Base-by-base conservation (phyloP, 2,797 vertebrate genomes). In the Thaleichthys pacificus region DNA sequence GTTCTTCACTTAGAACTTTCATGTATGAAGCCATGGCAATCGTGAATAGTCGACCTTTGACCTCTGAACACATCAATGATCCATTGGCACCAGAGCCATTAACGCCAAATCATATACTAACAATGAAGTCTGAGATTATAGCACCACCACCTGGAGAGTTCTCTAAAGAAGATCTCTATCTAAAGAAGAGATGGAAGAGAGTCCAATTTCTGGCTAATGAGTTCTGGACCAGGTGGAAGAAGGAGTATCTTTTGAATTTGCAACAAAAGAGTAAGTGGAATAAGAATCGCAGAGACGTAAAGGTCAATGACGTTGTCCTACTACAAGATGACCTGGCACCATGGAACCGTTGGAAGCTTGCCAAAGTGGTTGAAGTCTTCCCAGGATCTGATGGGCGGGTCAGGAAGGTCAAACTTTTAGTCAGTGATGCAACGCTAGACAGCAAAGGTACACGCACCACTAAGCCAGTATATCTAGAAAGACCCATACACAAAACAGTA, bases 151-250 rank as follows among this genome's bases (percentile, higher is more conserved):
- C 64, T 56, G 69, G 68, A 61, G 49, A 65, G 69, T 79, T 65
- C 24, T 61, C n/a, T n/a, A 77, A 51, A 35, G 68, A 78, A 64
- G 56, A 78, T 47, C 61, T 78, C 14, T 78, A 78, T 63, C 57
- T 71, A 19, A 6, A 14, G 4, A 76, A 71, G 51, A 66, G 61
- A 24, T 76, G 74, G 74, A 60, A 21, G 61, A 71, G 38, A 63
- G 61, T 72, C 1, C 7, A 77, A n/a, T 77, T 69, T 28, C 19
- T 76, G 63, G 63, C 64, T 26, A 71, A 71, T 62, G 64, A 72
- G 57, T 77, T 77, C 28, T 77, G 76, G 66, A 51, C 54, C 63
- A 61, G 76, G 61, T 79, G 77, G 73, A 79, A 69, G 21, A 11
- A 26, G 9, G 69, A 79, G 64, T 75, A 79, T 24, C 32, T 79